Base-by-base conservation (phyloP, 2,888 invertebrate species). In the Cheiracanthium punctorium region DNA sequence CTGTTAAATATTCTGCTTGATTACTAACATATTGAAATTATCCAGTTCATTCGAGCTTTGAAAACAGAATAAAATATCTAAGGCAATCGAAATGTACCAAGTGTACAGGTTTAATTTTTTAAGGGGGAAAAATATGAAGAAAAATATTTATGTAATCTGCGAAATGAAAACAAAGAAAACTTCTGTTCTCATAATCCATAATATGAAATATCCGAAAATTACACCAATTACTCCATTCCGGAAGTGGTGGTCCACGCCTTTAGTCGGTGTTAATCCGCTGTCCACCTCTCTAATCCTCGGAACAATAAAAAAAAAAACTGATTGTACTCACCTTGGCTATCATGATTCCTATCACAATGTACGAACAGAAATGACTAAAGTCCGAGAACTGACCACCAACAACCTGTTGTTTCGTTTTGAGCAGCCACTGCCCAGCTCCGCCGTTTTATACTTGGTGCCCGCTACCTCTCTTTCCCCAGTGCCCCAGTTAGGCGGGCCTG, bases 401-500 rank as follows among this genome's bases (percentile, higher is more conserved):
- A 24, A 58, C 29, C 73, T 43, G 77, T 67, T 74, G 84, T 79
- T 84, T 64, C 67, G 84, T 69, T 52, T 79, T 64, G 69, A 74
- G 12, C 58, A 64, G 58, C 48, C 73, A 72, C n/a, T 32, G 73
- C 48, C 52, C 32, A 58, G 33, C 52, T 20, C 30, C 4, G 33
- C 72, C 52, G 12, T 30, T 74, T 52, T 84, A 79, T 79, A 79
- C 48, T 20, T 48, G 24, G 79, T 29, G 24, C 37, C 69, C 75
- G 28, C 41, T 70, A 32, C 69, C 64, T 76, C 71, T n/a, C 71
- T 24, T 28, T 29, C 71, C 67, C 24, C 30, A 29, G 69, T 74
- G 74, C 69, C 85, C 85, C 80, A 86, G 85, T 86, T 80, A 86
- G 37, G 65, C 85, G 80, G 69, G 77, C 64, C 69, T 71, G 84